Percentiles rank a stretch among this genome's conserved stretches.
These are phyloP conservation scores for Agapostemon virescens DNA, from an alignment of 2,888 invertebrate species.

Conservation along the genomic window DNA sequence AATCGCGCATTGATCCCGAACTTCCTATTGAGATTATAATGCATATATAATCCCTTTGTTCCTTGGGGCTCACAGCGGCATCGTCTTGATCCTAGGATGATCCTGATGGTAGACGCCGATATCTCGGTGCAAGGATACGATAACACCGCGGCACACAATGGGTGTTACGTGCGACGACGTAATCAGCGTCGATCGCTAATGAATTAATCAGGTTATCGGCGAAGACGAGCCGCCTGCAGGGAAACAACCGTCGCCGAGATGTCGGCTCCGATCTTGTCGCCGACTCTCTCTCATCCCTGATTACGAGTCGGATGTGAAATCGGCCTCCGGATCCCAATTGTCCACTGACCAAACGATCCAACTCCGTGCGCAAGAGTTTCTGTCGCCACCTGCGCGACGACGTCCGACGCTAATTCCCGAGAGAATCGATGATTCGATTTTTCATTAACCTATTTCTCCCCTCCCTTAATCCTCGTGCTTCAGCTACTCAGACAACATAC, in stretches of 20 bases:
- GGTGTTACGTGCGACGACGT: constrained; percentile 61
- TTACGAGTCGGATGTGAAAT: constrained; percentile 19
- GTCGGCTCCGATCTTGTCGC: constrained; percentile 15
- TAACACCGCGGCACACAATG: constrained; percentile 51
- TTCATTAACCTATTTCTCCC: constrained; percentile 6
- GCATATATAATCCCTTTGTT: constrained; percentile 28
- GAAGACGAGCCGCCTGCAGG: constrained; percentile 51
- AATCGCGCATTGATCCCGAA: constrained; percentile 7
- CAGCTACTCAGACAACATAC: background rate
- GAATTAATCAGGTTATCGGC: constrained; percentile 67
- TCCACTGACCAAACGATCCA: constrained; percentile 18
- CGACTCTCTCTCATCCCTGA: constrained; percentile 26
- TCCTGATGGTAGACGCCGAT: constrained; percentile 36
- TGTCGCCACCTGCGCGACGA: background rate
- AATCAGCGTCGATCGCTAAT: constrained; percentile 64
- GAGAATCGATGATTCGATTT: constrained; percentile 7
- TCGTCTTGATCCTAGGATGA: constrained; percentile 22
- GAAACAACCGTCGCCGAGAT: constrained; percentile 28
- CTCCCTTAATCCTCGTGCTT: background rate
- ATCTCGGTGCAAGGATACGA: constrained; percentile 49
- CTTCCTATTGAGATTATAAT: constrained; percentile 21
- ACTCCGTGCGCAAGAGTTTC: background rate
- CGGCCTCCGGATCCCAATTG: constrained; percentile 28
- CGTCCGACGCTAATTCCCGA: background rate
- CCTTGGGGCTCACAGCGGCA: background rate